Evolutionary conservation across 2,113 vertebrate genomes (phyloP).

Genomic region (Chionomys nivalis): DNA sequence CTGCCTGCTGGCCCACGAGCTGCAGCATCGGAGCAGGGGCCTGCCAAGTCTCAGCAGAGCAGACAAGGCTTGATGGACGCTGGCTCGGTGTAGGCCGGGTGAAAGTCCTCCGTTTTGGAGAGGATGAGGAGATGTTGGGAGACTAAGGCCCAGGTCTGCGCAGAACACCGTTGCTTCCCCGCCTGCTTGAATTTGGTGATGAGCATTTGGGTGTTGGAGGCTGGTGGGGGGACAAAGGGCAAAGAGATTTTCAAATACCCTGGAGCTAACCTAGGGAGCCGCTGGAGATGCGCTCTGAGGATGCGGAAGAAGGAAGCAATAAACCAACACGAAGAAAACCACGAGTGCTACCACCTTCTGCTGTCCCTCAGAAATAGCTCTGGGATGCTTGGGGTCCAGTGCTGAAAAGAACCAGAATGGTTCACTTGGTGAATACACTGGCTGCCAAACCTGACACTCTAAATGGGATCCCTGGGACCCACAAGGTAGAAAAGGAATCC

Average conservation of each 20-base stretch:
- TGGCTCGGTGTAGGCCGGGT: conserved; percentile 76
- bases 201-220: background rate
- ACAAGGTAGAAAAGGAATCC: background rate
- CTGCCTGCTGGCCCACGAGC: conserved; percentile 61
- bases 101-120: conserved; percentile 81
- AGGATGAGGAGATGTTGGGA: conserved; percentile 71
- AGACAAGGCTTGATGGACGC: conserved; percentile 77
- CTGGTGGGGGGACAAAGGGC: background rate
- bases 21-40: conserved; percentile 55
- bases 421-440: too few relatives aligned
- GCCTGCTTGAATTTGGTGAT: background rate
- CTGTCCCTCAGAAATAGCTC: background rate
- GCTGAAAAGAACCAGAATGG: background rate
- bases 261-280: conserved; percentile 68
- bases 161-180: background rate
- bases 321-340: background rate
- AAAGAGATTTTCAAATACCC: conserved; percentile 79
- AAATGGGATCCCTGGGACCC: background rate
- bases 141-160: conserved; percentile 64
- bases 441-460: background rate
- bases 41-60: conserved; percentile 82
- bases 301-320: background rate
- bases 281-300: background rate
- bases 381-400: background rate
- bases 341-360: background rate